These are phyloP conservation scores for Serilophus lunatus DNA, from an alignment of 2,113 vertebrate species.

Conservation along the genomic window DNA sequence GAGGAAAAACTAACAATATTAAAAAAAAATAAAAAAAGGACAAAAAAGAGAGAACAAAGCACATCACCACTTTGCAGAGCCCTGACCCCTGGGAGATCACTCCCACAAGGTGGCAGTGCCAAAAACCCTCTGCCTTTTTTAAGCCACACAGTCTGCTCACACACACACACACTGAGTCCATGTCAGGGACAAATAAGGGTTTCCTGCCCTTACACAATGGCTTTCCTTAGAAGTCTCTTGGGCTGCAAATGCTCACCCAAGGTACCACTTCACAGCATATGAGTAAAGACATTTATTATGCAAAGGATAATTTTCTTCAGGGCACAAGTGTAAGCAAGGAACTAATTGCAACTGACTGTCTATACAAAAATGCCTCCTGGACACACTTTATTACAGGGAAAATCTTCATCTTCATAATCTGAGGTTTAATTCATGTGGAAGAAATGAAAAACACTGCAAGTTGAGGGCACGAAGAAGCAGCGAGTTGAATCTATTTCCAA, in stretches of 20 bases:
- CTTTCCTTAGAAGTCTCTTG: background rate
- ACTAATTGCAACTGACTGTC: background rate
- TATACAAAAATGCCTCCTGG: background rate
- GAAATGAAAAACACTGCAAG: background rate
- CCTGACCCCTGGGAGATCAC: background rate
- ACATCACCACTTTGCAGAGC: background rate
- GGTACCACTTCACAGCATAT: background rate
- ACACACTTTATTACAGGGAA: background rate
- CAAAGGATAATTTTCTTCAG: background rate
- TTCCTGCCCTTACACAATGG: background rate
- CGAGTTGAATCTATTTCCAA: background rate
- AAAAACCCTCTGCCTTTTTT: background rate
- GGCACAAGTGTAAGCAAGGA: background rate
- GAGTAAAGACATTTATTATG: background rate
- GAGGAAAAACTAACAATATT: too few relatives aligned
- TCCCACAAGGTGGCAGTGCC: background rate
- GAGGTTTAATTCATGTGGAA: background rate
- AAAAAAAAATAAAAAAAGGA: fast-evolving
- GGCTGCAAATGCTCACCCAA: background rate
- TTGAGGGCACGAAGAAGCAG: background rate
- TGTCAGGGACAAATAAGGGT: background rate
- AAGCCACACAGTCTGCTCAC: background rate
- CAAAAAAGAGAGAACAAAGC: background rate
- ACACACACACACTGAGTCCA: background rate
- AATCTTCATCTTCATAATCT: background rate